Base-by-base conservation (phyloP, 2,797 vertebrate genomes). In the Rhinatrema bivittatum region DNA sequence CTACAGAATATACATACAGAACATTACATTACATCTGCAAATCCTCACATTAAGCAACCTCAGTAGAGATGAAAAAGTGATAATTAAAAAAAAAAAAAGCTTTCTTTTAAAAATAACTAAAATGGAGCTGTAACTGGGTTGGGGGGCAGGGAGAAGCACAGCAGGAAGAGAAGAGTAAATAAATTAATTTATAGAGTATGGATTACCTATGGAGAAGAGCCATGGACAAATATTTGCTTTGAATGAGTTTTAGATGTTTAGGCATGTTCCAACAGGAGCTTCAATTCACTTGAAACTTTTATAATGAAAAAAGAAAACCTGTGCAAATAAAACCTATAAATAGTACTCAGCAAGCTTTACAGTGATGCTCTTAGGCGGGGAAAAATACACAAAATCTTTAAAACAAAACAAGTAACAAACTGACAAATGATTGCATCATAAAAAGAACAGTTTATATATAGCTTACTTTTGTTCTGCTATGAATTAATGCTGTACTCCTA, bases 381-480 rank as follows among this genome's bases (percentile, higher is more conserved):
- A 59, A 65, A 74, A 51, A 75, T 50, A 52, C n/a, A 56, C 58
- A 73, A 50, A 62, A 54, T 46, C 64, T 57, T 43, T n/a, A n/a
- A n/a, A n/a, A n/a, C n/a, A n/a, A n/a, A n/a, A n/a, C n/a, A n/a
- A n/a, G n/a, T n/a, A n/a, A n/a, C n/a, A n/a, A n/a, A n/a, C n/a
- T n/a, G n/a, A n/a, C n/a, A n/a, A n/a, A n/a, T n/a, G n/a, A 81
- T 75, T 80, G 81, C 78, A 81, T 77, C 74, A 74, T 76, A 62
- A 65, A n/a, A 74, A 77, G 58, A 76, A 70, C 76, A 69, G 80
- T 70, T 81, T 82, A 80, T 81, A 79, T 82, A 84, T 79, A 82
- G 74, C 69, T 81, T 74, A 78, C 46, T 72, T 37, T 62, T 74
- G 44, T 80, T 67, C 66, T 68, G 68, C 60, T 79, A 76, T 78